Evolutionary conservation across 2,888 invertebrate species (phyloP).

Genomic region (Deilephila porcellus): DNA sequence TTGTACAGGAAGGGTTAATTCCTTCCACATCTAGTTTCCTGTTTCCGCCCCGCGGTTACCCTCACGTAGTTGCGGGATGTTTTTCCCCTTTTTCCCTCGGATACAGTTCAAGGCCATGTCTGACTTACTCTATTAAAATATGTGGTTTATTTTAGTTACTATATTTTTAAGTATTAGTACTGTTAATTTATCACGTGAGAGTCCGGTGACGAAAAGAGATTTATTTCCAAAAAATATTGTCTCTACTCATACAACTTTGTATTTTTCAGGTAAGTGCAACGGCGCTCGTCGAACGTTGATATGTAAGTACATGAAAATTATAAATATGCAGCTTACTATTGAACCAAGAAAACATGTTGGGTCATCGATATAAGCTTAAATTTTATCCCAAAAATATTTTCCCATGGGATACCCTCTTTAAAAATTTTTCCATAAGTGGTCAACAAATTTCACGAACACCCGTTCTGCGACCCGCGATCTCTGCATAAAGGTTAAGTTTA

Average conservation of each 20-base stretch:
- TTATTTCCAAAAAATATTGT: too few relatives aligned
- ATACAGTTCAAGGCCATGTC: slow-evolving; percentile 15
- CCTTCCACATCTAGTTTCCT: slow-evolving; percentile 33
- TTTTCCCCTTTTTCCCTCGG: slow-evolving; percentile 26
- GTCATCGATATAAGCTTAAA: neutral
- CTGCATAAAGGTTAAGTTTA: slow-evolving; percentile 9
- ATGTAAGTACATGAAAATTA: neutral
- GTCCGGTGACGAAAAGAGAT: too few relatives aligned
- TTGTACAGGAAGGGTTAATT: slow-evolving; percentile 30
- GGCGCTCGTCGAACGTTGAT: neutral
- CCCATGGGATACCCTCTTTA: neutral
- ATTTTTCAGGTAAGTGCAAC: neutral
- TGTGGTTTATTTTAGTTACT: neutral
- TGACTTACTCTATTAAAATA: slow-evolving; percentile 6
- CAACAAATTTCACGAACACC: neutral
- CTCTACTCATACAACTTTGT: neutral
- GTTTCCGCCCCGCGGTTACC: slow-evolving; percentile 28
- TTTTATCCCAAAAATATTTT: neutral
- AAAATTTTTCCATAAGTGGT: neutral
- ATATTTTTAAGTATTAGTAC: too few relatives aligned
- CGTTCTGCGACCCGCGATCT: neutral
- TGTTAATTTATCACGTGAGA: too few relatives aligned
- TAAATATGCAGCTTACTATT: neutral
- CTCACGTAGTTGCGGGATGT: slow-evolving; percentile 24
- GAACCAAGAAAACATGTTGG: neutral